These are phyloP conservation scores for Caenorhabditis afra DNA, from an alignment of 2,888 invertebrate genomes.

Conservation along the genomic window DNA sequence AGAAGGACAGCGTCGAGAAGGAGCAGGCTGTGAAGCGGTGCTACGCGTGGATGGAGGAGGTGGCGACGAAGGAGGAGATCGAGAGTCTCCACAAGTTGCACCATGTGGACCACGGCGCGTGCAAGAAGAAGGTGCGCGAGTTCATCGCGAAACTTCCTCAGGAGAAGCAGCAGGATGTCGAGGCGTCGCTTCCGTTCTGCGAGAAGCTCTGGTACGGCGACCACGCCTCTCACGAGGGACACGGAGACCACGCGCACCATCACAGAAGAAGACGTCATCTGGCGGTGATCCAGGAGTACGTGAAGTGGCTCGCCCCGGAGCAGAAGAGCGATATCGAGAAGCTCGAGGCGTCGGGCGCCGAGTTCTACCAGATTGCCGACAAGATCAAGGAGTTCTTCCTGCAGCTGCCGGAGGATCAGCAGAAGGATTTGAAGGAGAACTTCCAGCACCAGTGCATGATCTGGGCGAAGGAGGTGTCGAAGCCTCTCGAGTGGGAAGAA, in stretches of 20 bases:
- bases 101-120: constrained; percentile 68
- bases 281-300: constrained; percentile 60
- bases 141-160: constrained; percentile 63
- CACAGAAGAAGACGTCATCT: constrained; percentile 59
- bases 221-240: constrained; percentile 45
- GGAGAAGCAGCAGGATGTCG: constrained; percentile 61
- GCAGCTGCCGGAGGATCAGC: constrained; percentile 46
- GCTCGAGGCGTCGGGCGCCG: constrained; percentile 43
- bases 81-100: constrained; percentile 70
- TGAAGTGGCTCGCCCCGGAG: constrained; percentile 62
- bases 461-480: constrained; percentile 66
- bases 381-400: constrained; percentile 66
- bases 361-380: constrained; percentile 51
- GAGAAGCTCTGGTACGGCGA: constrained; percentile 72
- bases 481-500: constrained; percentile 60
- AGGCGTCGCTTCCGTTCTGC: constrained; percentile 72
- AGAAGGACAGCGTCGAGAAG: constrained; percentile 54
- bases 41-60: constrained; percentile 73
- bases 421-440: constrained; percentile 52
- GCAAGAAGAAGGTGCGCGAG: constrained; percentile 69
- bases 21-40: constrained; percentile 61
- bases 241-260: constrained; percentile 50
- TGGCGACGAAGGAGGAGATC: constrained; percentile 71
- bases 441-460: constrained; percentile 58
- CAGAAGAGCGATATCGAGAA: constrained; percentile 53